phyloP scores from a whole-genome alignment of 2,888 invertebrate species.

The Brachypalpus laphriformis region DNA sequence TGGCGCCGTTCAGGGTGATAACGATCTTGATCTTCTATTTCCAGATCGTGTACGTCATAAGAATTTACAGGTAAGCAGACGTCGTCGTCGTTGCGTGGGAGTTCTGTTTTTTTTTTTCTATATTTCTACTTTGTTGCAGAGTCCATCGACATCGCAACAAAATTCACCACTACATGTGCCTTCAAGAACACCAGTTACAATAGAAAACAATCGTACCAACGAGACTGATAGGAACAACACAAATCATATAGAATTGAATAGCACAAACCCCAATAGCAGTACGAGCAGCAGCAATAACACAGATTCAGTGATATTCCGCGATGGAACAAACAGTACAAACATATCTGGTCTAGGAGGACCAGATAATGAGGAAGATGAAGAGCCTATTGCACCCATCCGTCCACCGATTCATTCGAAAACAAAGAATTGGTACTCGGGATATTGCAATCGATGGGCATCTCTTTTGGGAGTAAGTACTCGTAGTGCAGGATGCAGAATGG shows the following conservation, averaged over 20 bases:
- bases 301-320: constrained; percentile 76
- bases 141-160: constrained; percentile 77
- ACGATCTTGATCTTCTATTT: constrained; percentile 92
- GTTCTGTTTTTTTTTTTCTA: not conserved
- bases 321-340: constrained; percentile 78
- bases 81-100: not conserved
- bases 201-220: constrained; percentile 51
- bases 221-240: constrained; percentile 75
- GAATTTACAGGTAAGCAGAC: constrained; percentile 87
- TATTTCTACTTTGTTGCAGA: constrained; percentile 64
- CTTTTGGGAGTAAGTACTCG: constrained; percentile 89
- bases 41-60: constrained; percentile 95
- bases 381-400: constrained; percentile 85
- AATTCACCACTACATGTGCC: constrained; percentile 81
- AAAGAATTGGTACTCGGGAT: constrained; percentile 96
- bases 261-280: constrained; percentile 63
- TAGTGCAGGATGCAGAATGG: no score
- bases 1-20: constrained; percentile 84
- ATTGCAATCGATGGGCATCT: constrained; percentile 97
- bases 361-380: constrained; percentile 80
- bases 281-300: constrained; percentile 59
- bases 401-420: constrained; percentile 93
- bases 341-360: constrained; percentile 69
- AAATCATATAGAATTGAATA: constrained; percentile 74
- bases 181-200: constrained; percentile 73